Evolutionary conservation across 1,140 invertebrate genomes (phyloP).

Genomic region (Bemisia tabaci): DNA sequence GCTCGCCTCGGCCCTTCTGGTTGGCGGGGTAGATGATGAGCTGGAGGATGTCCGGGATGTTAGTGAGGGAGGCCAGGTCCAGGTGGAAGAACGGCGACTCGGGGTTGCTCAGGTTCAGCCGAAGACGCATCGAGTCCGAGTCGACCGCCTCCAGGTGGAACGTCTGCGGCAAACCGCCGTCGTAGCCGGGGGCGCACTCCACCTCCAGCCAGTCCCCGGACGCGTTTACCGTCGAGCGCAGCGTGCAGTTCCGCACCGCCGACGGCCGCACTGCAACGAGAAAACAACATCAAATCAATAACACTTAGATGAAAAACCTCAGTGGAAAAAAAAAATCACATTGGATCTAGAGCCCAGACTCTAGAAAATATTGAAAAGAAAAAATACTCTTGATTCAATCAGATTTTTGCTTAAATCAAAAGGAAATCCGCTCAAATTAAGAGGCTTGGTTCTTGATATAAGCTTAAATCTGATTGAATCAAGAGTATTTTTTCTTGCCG

Average conservation of each 20-base stretch:
- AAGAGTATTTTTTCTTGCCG: too few relatives aligned
- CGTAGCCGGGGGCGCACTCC: constrained; percentile 58
- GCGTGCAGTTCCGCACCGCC: constrained; percentile 66
- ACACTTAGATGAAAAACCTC: background rate
- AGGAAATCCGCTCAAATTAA: too few relatives aligned
- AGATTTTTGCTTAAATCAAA: too few relatives aligned
- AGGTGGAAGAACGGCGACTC: constrained; percentile 53
- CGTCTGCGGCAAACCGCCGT: constrained; percentile 67
- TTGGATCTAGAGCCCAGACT: too few relatives aligned
- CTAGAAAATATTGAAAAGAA: too few relatives aligned
- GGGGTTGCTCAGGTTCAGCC: constrained; percentile 45
- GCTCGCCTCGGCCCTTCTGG: constrained; percentile 70
- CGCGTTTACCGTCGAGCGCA: constrained; percentile 50
- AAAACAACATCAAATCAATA: constrained; percentile 6
- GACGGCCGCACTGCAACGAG: constrained; percentile 52
- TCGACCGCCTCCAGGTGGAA: constrained; percentile 70
- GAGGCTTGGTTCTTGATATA: too few relatives aligned
- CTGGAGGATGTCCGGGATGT: constrained; percentile 45
- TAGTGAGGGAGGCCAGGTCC: constrained; percentile 45
- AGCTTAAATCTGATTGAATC: too few relatives aligned
- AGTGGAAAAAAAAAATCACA: too few relatives aligned
- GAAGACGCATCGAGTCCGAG: constrained; percentile 47
- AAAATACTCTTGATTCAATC: too few relatives aligned
- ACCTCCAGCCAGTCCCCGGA: constrained; percentile 54
- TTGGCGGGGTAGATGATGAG: constrained; percentile 73